These are phyloP conservation scores for Pleuronectes platessa DNA, from an alignment of 2,113 vertebrate genomes.

Conservation along the genomic window DNA sequence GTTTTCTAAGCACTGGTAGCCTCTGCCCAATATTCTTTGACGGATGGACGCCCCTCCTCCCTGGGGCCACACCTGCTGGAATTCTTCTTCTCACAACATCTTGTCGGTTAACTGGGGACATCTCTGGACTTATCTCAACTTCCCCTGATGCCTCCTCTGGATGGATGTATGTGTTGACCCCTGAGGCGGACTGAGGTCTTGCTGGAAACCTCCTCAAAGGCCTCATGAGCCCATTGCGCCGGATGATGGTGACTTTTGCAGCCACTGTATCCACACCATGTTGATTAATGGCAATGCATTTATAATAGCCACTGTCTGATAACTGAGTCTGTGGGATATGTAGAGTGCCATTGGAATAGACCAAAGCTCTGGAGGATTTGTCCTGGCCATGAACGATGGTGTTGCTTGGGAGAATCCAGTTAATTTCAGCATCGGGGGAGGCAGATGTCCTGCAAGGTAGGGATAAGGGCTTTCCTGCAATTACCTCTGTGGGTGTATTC, in stretches of 20 bases:
- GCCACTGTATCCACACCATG: conserved; percentile 84
- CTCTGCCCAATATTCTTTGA: conserved; percentile 73
- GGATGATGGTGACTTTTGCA: conserved; percentile 78
- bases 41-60: conserved; percentile 53
- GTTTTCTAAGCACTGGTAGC: conserved; percentile 50
- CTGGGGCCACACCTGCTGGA: conserved; percentile 19
- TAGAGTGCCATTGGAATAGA: conserved; percentile 85
- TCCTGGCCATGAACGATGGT: conserved; percentile 71
- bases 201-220: conserved; percentile 75
- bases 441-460: conserved; percentile 82
- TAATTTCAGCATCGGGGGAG: conserved; percentile 86
- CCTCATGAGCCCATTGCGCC: conserved; percentile 64
- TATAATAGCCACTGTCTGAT: conserved; percentile 87
- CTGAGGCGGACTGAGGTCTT: conserved; percentile 81
- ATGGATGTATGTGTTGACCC: conserved; percentile 71
- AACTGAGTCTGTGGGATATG: conserved; percentile 78
- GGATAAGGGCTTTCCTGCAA: conserved; percentile 75
- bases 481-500: conserved; percentile 64
- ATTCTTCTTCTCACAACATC: conserved; percentile 38
- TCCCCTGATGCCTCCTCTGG: conserved; percentile 86
- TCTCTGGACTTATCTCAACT: conserved; percentile 20
- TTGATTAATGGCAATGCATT: conserved; percentile 88
- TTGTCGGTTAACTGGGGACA: conserved; percentile 7
- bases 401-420: conserved; percentile 88
- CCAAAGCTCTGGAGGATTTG: conserved; percentile 77